Percentiles rank a stretch among this genome's conserved stretches.
Conservation (phyloP, 2,888 invertebrate species). For the Eurytoma adleriae region DNA sequence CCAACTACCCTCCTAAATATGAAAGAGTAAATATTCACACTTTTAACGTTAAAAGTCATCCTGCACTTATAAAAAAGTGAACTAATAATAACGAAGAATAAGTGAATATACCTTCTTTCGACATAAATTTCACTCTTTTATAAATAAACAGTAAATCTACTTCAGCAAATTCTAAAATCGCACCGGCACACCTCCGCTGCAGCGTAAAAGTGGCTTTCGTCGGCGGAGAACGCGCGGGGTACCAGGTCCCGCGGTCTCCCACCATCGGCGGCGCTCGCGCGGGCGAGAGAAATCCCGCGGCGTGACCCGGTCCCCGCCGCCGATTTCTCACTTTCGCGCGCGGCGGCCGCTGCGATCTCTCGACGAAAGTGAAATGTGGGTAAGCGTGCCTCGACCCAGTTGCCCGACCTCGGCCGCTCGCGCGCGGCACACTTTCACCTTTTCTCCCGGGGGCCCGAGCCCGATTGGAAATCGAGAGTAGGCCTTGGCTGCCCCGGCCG, state of each 20-base stretch:
- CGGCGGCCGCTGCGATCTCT: constrained; percentile 57
- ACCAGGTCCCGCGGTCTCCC: not conserved
- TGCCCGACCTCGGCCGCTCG: constrained; percentile 53
- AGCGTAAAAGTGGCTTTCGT: too few species aligned
- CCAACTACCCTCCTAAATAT: too few species aligned
- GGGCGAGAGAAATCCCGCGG: not conserved
- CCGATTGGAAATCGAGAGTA: constrained; percentile 40
- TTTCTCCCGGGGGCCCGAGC: constrained; percentile 43
- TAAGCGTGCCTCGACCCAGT: constrained; percentile 65
- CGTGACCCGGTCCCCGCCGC: constrained; percentile 26
- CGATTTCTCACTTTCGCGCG: constrained; percentile 52
- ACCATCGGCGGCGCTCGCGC: not conserved
- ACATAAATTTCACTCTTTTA: too few species aligned
- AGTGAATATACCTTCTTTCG: too few species aligned
- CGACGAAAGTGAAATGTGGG: constrained; percentile 63
- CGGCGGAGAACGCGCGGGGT: not conserved
- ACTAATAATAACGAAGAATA: too few species aligned
- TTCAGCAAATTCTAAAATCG: too few species aligned
- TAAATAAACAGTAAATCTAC: too few species aligned
- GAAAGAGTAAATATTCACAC: too few species aligned
- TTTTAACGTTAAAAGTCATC: too few species aligned
- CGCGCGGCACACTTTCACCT: constrained; percentile 63
- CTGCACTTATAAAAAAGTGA: too few species aligned
- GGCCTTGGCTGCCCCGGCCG: constrained; percentile 18
- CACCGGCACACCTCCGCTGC: too few species aligned